Base-by-base conservation (phyloP, 2,888 invertebrate genomes). In the Drosophila paramelanica region DNA sequence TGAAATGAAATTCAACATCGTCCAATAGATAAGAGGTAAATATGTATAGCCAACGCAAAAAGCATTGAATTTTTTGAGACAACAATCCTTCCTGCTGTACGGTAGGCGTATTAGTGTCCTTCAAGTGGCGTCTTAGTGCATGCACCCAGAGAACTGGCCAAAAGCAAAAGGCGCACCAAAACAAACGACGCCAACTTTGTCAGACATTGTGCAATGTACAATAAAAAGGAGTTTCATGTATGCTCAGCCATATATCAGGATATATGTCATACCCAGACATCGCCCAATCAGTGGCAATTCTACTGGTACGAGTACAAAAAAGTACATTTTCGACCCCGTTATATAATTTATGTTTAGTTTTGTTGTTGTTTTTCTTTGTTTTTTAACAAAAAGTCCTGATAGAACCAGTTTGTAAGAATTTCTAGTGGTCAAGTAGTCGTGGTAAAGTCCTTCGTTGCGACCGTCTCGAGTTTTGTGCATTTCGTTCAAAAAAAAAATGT, bases 231-330 rank as follows among this genome's bases (percentile, higher is more conserved):
- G 83, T 85, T 80, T 70, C 86, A 79, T 88, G 79, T 81, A 79
- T 82, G 84, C 73, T 79, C 79, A 70, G 74, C 77, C 76, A 85
- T 90, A 89, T 87, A 89, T 89, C 80, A 89, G 88, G 81, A 88
- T 89, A 82, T 79, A 69, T 83, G 89, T 84, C 89, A 83, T 47
- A 69, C 57, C 53, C 57, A 57, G 76, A 60, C 68, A 58, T 45
- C 59, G 68, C 51, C 73, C 59, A 78, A 76, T 78, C 78, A 75
- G 72, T 31, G 47, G 64, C 67, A 71, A 55, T n/a, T 53, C 53
- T 20, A 43, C 51, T 59, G 46, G 38, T 43, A 10, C 39, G n/a
- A 58, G 13, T 42, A 56, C 43, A 50, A 46, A 46, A 45, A 51
- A 53, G 64, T 10, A 52, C 3, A 58, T 67, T 67, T 59, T 57